Base-by-base conservation (phyloP, 2,888 invertebrate genomes). In the Magallana nippona region DNA sequence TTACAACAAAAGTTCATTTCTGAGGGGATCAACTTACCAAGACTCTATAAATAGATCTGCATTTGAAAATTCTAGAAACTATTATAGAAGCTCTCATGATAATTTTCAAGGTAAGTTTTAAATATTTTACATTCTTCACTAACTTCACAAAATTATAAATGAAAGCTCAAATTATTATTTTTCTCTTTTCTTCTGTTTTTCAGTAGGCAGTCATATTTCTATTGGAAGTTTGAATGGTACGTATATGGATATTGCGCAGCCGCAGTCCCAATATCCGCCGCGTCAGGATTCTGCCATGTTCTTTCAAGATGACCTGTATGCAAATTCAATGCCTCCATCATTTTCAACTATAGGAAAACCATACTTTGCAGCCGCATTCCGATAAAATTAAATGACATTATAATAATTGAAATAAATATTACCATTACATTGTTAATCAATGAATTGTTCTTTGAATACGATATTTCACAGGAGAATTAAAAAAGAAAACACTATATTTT, bases 221-320 rank as follows among this genome's bases (percentile, higher is more conserved):
- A 87, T 90, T 63, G 88, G 90, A 10, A 84, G 91, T 0, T 91
- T 90, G 60, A 89, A 90, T 5, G 87, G 89, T 27, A 91, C 90
- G 82, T 91, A 90, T 83, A 91, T 92, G 92, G 92, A 92, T 82
- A 91, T 92, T 44, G 91, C 91, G 10, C 91, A 91, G 13, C 86
- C 88, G 56, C 89, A 88, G 1, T 85, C 88, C 2, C 91, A 91
- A 82, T 91, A 91, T 79, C 87, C 88, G 19, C 62, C 55, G 15
- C 82, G 88, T 2, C 89, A 88, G 71, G 90, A 89, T 17, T 71
- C 86, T 10, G 71, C 71, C 71, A 62, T 90, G 71, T 79, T 90
- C 60, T 91, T 90, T 81, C 91, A 92, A 77, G 92, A 92, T 11
- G 91, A 92, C 62, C 71, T 91, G 22, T 91, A 89, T 83, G 84